These are phyloP conservation scores for Apis florea DNA, from an alignment of 1,140 invertebrate species.

Conservation along the genomic window DNA sequence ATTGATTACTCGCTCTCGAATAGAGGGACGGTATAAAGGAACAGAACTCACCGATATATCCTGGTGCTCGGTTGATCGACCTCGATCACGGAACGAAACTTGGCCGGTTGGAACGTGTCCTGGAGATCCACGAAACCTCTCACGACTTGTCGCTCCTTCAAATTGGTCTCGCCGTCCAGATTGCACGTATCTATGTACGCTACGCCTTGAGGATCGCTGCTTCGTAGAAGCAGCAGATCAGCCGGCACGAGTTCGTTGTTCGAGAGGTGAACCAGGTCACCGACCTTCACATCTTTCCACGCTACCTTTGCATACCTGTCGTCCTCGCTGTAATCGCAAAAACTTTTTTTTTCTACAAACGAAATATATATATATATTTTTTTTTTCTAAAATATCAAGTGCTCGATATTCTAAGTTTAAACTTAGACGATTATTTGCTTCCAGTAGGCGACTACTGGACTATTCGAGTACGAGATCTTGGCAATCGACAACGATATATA, in stretches of 20 bases:
- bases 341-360: too few relatives aligned
- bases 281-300: constrained; percentile 95
- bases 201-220: constrained; percentile 95
- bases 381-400: too few relatives aligned
- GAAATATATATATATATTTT: too few relatives aligned
- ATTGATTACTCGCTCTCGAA: not conserved
- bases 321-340: constrained; percentile 84
- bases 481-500: not conserved
- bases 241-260: constrained; percentile 98
- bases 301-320: constrained; percentile 91
- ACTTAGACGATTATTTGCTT: not conserved
- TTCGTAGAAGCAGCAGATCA: constrained; percentile 94
- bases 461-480: not conserved
- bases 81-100: constrained; percentile 92
- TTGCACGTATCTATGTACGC: constrained; percentile 99
- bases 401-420: not conserved
- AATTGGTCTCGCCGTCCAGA: constrained; percentile 99
- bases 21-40: not conserved
- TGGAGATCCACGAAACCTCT: constrained; percentile 84
- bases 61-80: constrained; percentile 97
- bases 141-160: constrained; percentile 96
- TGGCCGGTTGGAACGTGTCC: constrained; percentile 87
- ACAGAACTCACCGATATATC: constrained; percentile 86
- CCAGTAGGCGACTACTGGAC: too few relatives aligned
- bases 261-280: constrained; percentile 96